phyloP scores from a whole-genome alignment of 1,140 invertebrate species.

The Helicoverpa zea region DNA sequence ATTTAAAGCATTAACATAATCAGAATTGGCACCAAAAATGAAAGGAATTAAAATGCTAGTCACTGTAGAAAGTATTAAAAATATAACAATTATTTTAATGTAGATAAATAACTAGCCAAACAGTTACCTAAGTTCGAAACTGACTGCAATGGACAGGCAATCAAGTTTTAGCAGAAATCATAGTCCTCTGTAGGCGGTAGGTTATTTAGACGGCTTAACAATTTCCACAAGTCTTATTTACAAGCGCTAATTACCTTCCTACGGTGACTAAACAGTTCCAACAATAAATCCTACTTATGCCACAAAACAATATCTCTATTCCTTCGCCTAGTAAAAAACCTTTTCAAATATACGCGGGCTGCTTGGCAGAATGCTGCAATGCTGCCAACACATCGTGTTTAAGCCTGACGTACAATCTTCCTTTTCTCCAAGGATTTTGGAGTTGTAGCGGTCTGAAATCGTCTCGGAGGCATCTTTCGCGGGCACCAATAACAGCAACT shows the following conservation, averaged over 20 bases:
- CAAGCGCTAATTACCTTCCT: constrained; percentile 35
- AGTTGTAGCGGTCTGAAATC: constrained; percentile 97
- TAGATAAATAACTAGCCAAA: background rate
- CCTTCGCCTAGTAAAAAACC: background rate
- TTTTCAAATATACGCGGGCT: constrained; percentile 88
- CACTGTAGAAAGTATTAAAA: constrained; percentile 39
- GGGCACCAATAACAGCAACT: constrained; percentile 96
- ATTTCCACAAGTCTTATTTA: constrained; percentile 23
- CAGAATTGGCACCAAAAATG: constrained; percentile 78
- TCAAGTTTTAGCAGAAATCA: constrained; percentile 2
- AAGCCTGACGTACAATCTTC: constrained; percentile 95
- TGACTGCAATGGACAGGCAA: background rate
- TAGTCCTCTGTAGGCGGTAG: background rate
- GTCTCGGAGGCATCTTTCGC: constrained; percentile 96
- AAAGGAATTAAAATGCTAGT: constrained; percentile 51
- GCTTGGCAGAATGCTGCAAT: constrained; percentile 93
- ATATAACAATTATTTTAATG: background rate
- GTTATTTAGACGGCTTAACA: background rate
- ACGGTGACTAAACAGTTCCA: constrained; percentile 46
- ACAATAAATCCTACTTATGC: constrained; percentile 37
- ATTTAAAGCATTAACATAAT: constrained; percentile 82
- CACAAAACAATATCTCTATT: constrained; percentile 43
- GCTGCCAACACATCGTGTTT: constrained; percentile 96
- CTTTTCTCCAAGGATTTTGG: constrained; percentile 98
- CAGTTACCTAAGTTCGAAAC: too few relatives aligned